phyloP scores from a whole-genome alignment of 2,888 invertebrate genomes.

The Caenorhabditis doughertyi region DNA sequence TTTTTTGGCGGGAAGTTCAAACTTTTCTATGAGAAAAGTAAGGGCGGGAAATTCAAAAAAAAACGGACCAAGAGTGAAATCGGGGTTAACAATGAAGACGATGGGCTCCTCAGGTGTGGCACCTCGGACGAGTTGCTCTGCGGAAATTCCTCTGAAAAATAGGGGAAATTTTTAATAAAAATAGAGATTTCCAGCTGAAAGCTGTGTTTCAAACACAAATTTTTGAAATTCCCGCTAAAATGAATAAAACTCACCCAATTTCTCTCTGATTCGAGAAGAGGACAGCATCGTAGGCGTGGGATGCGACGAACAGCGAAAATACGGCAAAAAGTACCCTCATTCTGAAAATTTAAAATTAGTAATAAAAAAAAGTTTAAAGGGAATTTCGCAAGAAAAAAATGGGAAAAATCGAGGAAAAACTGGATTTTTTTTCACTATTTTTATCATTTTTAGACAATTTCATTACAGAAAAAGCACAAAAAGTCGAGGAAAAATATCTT shows the following conservation, averaged over 20 bases:
- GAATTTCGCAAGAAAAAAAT: background rate
- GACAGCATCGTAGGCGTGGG: constrained; percentile 72
- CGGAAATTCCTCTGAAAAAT: constrained; percentile 31
- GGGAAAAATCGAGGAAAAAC: background rate
- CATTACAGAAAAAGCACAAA: too few species aligned
- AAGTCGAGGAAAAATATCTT: background rate
- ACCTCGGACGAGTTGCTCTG: constrained; percentile 57
- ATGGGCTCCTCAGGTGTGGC: constrained; percentile 70
- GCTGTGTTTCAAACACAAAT: too few species aligned
- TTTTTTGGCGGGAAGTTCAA: background rate
- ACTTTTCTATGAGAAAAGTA: too few species aligned
- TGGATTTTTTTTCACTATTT: too few species aligned
- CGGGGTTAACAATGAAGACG: constrained; percentile 72
- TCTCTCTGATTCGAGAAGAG: constrained; percentile 70
- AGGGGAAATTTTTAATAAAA: background rate
- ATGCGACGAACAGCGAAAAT: constrained; percentile 58
- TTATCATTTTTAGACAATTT: too few species aligned
- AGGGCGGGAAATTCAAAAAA: background rate
- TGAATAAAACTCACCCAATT: constrained; percentile 60
- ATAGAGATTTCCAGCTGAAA: background rate
- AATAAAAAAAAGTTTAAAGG: background rate
- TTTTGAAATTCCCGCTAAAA: too few species aligned
- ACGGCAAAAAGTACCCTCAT: constrained; percentile 72
- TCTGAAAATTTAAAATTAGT: constrained; percentile 44
- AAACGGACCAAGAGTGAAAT: constrained; percentile 70